A percentile compares a stretch with the other conserved stretches of the same genome.
phyloP scores from a whole-genome alignment of 2,113 vertebrate species.

The Elephantulus edwardii region DNA sequence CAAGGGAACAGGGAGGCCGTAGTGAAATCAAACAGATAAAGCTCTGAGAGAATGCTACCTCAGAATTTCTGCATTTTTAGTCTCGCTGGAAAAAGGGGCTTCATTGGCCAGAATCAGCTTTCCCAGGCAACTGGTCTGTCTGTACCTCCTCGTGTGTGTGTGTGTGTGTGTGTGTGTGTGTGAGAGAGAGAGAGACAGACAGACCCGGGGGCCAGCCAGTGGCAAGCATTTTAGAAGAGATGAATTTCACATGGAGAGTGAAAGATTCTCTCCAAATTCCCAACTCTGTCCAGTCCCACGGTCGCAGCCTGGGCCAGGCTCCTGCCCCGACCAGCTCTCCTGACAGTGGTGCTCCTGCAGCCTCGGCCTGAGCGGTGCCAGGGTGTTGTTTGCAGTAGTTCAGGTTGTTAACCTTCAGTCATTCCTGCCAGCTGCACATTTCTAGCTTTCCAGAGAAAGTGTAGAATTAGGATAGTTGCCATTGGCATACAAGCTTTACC shows the following conservation, averaged over 20 bases:
- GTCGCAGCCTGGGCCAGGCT: background rate
- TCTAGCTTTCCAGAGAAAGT: conserved; percentile 39
- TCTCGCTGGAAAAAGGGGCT: background rate
- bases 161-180: no score
- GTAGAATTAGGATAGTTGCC: conserved; percentile 28
- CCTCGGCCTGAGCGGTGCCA: background rate
- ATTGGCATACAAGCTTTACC: background rate
- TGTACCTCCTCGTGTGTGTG: background rate
- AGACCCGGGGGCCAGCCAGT: background rate
- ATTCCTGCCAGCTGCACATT: conserved; percentile 15
- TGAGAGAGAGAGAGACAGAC: background rate
- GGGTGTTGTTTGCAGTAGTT: background rate
- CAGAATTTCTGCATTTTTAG: background rate
- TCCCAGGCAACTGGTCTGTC: background rate
- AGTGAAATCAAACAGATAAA: background rate
- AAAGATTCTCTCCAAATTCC: background rate
- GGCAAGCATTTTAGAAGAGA: background rate
- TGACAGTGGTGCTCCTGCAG: background rate
- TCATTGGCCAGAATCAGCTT: background rate
- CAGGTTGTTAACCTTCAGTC: background rate
- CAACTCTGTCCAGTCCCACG: background rate
- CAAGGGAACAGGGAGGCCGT: background rate
- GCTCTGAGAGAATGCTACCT: background rate
- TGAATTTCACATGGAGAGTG: conserved; percentile 32
- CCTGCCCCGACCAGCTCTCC: background rate